Evolutionary conservation across 2,113 vertebrate species (phyloP).

Genomic region (Brachypteracias leptosomus): DNA sequence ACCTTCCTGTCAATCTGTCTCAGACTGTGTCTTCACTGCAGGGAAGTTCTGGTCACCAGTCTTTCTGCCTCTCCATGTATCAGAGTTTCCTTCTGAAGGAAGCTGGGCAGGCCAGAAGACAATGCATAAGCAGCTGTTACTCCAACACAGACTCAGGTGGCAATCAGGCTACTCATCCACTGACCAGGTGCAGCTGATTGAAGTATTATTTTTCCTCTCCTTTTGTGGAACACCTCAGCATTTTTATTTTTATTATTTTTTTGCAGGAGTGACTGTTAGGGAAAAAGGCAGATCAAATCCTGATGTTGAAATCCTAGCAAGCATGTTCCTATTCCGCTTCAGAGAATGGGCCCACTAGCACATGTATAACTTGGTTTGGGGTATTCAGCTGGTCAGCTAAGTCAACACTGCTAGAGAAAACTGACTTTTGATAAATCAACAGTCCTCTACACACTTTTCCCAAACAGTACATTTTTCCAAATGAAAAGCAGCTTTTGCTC

Average conservation of each 20-base stretch:
- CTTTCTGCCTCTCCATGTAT: not conserved
- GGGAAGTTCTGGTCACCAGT: not conserved
- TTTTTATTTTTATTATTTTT: not conserved
- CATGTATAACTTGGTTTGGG: not conserved
- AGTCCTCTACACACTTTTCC: not conserved
- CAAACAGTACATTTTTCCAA: not conserved
- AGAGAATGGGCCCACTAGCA: not conserved
- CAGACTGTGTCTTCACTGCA: not conserved
- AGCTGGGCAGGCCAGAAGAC: not conserved
- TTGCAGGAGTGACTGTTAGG: not conserved
- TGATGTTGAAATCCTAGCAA: not conserved
- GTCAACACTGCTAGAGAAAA: not conserved
- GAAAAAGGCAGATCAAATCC: not conserved
- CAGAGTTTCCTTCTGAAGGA: not conserved
- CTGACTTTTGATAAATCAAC: not conserved
- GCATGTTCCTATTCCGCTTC: not conserved
- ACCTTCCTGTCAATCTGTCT: not conserved
- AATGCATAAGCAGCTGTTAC: not conserved
- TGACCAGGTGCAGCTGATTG: not conserved
- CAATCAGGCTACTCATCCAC: not conserved
- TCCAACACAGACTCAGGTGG: not conserved
- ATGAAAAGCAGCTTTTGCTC: not conserved
- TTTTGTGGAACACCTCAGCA: not conserved
- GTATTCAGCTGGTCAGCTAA: not conserved
- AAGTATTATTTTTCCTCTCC: not conserved